Evolutionary conservation across 2,888 invertebrate species (phyloP).

Genomic region (Harpagoxenus sublaevis): DNA sequence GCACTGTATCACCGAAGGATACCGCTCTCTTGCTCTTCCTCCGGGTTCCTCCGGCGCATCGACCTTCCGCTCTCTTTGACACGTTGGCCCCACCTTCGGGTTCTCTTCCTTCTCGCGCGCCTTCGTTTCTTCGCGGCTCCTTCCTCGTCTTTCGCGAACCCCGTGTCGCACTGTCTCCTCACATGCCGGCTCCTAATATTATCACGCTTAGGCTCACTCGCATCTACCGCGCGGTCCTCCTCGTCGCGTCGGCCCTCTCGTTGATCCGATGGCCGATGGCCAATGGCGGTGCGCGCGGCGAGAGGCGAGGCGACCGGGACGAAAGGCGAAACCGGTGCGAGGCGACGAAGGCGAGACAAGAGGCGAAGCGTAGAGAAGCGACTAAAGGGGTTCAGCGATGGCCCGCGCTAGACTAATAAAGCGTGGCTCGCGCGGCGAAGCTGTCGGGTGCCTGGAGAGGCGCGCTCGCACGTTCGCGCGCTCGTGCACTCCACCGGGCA

Average conservation of each 20-base stretch:
- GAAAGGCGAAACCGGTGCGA: background rate
- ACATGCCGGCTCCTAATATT: conserved; percentile 35
- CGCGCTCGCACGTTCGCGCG: conserved; percentile 67
- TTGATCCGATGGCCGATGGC: conserved; percentile 55
- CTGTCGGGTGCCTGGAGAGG: conserved; percentile 75
- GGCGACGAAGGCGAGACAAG: conserved; percentile 36
- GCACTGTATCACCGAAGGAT: conserved; percentile 75
- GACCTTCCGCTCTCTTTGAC: conserved; percentile 50
- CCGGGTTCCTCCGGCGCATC: conserved; percentile 57
- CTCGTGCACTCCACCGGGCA: conserved; percentile 11
- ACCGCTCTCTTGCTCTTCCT: conserved; percentile 71
- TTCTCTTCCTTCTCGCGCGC: conserved; percentile 38
- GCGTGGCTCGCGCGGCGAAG: conserved; percentile 84
- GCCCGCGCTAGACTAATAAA: conserved; percentile 85
- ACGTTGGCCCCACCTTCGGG: conserved; percentile 49
- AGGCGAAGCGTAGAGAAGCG: conserved; percentile 68
- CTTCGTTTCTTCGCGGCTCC: conserved; percentile 10
- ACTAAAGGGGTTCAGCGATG: conserved; percentile 83
- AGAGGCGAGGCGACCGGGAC: background rate
- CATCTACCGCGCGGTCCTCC: conserved; percentile 10
- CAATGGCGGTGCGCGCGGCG: conserved; percentile 47
- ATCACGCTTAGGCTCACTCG: conserved; percentile 32
- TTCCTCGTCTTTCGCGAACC: conserved; percentile 56
- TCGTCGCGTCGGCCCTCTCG: conserved; percentile 37
- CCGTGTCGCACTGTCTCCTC: conserved; percentile 49